phyloP scores from a whole-genome alignment of 1,140 invertebrate genomes.

The Meteorus sp. region DNA sequence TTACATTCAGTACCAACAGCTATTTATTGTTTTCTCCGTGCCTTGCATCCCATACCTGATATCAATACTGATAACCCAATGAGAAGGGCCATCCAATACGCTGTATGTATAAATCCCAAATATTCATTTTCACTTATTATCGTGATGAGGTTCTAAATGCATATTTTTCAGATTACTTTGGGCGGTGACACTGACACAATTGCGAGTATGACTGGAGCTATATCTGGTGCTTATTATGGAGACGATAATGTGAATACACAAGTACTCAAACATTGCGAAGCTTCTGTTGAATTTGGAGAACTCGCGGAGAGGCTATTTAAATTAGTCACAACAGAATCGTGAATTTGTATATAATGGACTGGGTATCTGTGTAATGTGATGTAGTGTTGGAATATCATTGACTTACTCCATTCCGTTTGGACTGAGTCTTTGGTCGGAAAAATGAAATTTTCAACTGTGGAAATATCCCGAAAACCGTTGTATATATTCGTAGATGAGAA shows the following conservation, averaged over 20 bases:
- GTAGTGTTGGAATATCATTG: too few species aligned
- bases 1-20: constrained; percentile 76
- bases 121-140: background rate
- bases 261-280: constrained; percentile 69
- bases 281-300: constrained; percentile 57
- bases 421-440: too few species aligned
- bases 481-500: too few species aligned
- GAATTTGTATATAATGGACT: background rate
- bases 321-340: constrained; percentile 7
- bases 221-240: constrained; percentile 75
- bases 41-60: constrained; percentile 60
- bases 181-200: constrained; percentile 84
- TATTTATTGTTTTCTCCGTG: constrained; percentile 72
- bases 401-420: too few species aligned
- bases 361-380: too few species aligned
- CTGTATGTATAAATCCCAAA: constrained; percentile 37
- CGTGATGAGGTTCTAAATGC: background rate
- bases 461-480: too few species aligned
- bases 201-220: constrained; percentile 76
- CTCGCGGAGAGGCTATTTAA: constrained; percentile 59
- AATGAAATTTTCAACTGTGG: too few species aligned
- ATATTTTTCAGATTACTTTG: constrained; percentile 66
- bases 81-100: constrained; percentile 65
- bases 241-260: constrained; percentile 62
- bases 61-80: constrained; percentile 64